Evolutionary conservation across 2,888 invertebrate species (phyloP).

Genomic region (Drosophila falleni): DNA sequence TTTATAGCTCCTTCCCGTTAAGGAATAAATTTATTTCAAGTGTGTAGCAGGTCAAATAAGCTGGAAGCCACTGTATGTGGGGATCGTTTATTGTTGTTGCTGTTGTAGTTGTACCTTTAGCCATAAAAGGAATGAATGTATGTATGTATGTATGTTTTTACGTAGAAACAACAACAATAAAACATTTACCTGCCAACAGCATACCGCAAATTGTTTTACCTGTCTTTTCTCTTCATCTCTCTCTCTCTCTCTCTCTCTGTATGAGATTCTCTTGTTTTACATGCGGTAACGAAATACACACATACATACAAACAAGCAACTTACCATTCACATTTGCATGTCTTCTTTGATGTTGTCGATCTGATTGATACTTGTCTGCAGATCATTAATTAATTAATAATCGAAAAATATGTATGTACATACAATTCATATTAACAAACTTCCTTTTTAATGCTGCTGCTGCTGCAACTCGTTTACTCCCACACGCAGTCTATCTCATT

Average conservation of each 20-base stretch:
- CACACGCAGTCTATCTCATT: slow-evolving; percentile 26
- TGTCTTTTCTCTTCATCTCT: slow-evolving; percentile 23
- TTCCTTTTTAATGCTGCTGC: slow-evolving; percentile 25
- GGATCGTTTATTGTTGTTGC: slow-evolving; percentile 41
- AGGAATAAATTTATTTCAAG: no score
- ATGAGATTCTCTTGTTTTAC: slow-evolving; percentile 19
- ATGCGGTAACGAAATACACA: slow-evolving; percentile 7
- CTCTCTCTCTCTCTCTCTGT: slow-evolving; percentile 5
- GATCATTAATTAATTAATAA: slow-evolving; percentile 35
- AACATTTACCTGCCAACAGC: slow-evolving; percentile 43
- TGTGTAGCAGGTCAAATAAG: no score
- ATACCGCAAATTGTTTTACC: slow-evolving; percentile 40
- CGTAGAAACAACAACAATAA: slow-evolving; percentile 40
- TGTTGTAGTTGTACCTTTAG: slow-evolving; percentile 49
- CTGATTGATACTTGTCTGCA: slow-evolving; percentile 1
- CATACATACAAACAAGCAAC: not conserved
- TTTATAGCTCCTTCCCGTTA: no score
- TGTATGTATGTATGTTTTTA: slow-evolving; percentile 18
- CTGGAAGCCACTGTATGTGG: not conserved
- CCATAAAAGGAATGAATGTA: slow-evolving; percentile 46
- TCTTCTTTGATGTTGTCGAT: slow-evolving; percentile 11
- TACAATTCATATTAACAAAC: slow-evolving; percentile 18
- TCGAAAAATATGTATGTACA: not conserved
- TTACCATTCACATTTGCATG: not conserved
- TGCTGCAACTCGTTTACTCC: slow-evolving; percentile 48